A percentile compares a stretch with the other conserved stretches of the same genome.
Evolutionary conservation across 1,140 invertebrate genomes (phyloP).

Genomic region (Dinoponera quadriceps): DNA sequence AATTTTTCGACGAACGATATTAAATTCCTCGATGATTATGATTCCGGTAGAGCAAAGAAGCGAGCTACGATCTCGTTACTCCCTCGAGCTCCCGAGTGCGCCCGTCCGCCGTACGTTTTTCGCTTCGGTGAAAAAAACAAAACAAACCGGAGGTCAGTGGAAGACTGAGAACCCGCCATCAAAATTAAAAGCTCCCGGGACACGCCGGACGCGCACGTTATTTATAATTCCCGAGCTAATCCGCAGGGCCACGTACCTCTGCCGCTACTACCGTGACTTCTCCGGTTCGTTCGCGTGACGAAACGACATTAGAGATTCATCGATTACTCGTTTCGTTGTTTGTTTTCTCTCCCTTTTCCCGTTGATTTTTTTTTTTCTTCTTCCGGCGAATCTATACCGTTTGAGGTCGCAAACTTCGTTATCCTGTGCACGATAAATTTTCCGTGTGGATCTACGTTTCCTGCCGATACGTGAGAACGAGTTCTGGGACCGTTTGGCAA

Average conservation of each 20-base stretch:
- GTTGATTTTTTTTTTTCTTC: no score
- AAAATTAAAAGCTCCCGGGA: not conserved
- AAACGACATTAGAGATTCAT: not conserved
- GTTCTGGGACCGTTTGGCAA: conserved; percentile 27
- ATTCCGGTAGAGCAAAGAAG: no score
- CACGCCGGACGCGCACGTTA: not conserved
- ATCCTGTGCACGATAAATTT: conserved; percentile 24
- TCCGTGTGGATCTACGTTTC: not conserved
- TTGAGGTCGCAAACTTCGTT: not conserved
- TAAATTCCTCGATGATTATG: no score
- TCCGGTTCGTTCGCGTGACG: not conserved
- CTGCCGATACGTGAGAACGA: conserved; percentile 33
- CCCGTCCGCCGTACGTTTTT: no score
- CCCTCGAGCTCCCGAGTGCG: no score
- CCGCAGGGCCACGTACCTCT: no score
- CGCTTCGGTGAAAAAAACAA: not conserved
- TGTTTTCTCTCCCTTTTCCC: not conserved
- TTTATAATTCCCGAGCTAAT: conserved; percentile 1
- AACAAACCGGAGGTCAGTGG: not conserved
- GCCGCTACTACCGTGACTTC: no score
- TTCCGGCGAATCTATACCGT: not conserved
- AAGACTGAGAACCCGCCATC: not conserved
- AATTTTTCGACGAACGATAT: no score
- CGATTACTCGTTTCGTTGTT: not conserved
- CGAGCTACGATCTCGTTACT: no score